Evolutionary conservation across 2,797 vertebrate genomes (phyloP), one percentile per base, ranked within the genome.

Genomic region (Spheniscus humboldti): DNA sequence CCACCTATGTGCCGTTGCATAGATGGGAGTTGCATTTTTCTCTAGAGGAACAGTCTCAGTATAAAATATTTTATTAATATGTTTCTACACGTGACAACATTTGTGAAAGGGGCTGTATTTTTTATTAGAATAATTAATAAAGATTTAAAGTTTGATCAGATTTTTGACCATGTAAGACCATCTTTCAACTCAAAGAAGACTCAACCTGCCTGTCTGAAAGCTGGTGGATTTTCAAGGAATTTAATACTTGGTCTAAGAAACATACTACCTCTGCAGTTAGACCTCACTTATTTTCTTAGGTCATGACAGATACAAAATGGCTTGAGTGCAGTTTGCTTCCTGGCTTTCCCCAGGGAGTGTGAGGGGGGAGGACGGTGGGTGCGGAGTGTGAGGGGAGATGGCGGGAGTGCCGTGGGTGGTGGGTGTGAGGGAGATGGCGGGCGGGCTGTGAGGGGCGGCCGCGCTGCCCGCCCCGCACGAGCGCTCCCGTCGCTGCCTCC

Each of bases 161-260:
- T n/a, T 86, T 91, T 37, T 62, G 19, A 66, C 14, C 11, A 4
- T 7, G 4, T 31, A 41, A 85, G 37, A 41, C 18, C 31, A 77
- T 30, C 23, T 64, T 91, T 81, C 31, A 64, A 37, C 31, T 28
- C 48, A 35, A 89, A 39, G 41, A 50, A 9, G 23, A 35, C 20
- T 11, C 53, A 84, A 33, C 8, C 11, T 0, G 0, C n/a, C 7
- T 31, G 9, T 25, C 48, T 72, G 53, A 85, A 90, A 62, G 15
- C 69, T 23, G 30, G 10, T 64, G 17, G 22, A 39, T 82, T 89
- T 85, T 69, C 63, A 72, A 53, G n/a, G 28, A 23, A 33, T 60
- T 67, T 6, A 62, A 27, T 20, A 57, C 10, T 18, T 11, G 3
- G 8, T 33, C 18, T 24, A 45, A 57, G 60, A 72, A 92, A 86